Conservation (phyloP, 2,113 vertebrate genomes). For the Archocentrus centrarchus region DNA sequence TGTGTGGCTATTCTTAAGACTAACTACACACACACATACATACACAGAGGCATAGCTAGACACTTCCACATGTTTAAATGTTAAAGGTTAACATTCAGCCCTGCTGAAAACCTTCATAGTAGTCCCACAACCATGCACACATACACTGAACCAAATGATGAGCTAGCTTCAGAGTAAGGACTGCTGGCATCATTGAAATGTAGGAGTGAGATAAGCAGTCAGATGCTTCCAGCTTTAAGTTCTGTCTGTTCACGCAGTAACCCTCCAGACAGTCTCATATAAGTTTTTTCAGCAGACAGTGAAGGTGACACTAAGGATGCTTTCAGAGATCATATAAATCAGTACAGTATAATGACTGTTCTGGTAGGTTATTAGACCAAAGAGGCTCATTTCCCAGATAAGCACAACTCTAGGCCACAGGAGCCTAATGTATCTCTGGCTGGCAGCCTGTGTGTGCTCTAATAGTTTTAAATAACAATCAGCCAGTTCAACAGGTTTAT, state of each 20-base stretch:
- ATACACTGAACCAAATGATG: not conserved
- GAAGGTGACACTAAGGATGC: constrained; percentile 64
- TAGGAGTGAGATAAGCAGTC: not conserved
- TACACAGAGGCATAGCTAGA: not conserved
- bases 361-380: constrained; percentile 3
- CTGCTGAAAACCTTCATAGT: constrained; percentile 59
- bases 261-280: constrained; percentile 18
- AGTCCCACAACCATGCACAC: not conserved
- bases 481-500: constrained; percentile 22
- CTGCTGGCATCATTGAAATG: not conserved
- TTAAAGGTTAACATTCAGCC: constrained; percentile 55
- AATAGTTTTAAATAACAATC: constrained; percentile 20
- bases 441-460: not conserved
- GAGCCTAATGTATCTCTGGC: not conserved
- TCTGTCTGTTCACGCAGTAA: constrained; percentile 37
- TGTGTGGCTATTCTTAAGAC: constrained; percentile 32
- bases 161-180: not conserved
- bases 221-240: not conserved
- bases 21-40: constrained; percentile 26
- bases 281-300: constrained; percentile 3
- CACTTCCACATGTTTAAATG: constrained; percentile 49
- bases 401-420: not conserved
- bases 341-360: not conserved
- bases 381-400: constrained; percentile 18
- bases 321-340: constrained; percentile 26